phyloP scores from a whole-genome alignment of 1,140 invertebrate genomes.

The Zeugodacus cucurbitae region DNA sequence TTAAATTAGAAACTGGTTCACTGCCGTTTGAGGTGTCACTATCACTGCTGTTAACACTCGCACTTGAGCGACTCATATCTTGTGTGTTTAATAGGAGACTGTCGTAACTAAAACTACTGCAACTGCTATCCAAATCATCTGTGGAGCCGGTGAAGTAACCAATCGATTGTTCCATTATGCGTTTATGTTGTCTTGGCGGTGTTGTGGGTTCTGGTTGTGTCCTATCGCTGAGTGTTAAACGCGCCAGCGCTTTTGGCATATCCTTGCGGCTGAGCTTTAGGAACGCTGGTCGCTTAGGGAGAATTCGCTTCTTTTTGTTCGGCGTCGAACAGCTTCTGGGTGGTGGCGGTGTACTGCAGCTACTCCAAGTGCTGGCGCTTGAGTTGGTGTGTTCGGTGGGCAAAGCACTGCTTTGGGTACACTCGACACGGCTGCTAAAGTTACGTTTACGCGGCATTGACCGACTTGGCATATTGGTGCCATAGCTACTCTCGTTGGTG shows the following conservation, averaged over 20 bases:
- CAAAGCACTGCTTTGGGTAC: not conserved
- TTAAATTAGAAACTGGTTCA: slow-evolving; percentile 47
- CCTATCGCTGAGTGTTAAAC: not conserved
- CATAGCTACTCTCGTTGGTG: not conserved
- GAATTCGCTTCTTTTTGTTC: not conserved
- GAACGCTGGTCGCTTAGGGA: not conserved
- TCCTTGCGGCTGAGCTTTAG: not conserved
- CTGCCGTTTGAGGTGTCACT: not conserved
- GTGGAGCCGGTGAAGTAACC: not conserved
- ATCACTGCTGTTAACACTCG: not conserved
- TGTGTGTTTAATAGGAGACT: not conserved
- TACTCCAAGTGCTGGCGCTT: not conserved
- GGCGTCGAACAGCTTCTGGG: not conserved
- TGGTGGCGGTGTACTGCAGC: not conserved
- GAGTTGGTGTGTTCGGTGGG: not conserved
- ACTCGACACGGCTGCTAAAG: not conserved
- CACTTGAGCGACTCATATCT: not conserved
- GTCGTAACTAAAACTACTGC: not conserved
- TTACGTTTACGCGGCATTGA: not conserved
- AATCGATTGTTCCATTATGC: not conserved
- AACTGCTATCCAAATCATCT: not conserved
- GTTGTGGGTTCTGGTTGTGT: not conserved
- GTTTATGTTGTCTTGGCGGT: not conserved
- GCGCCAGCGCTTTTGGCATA: not conserved
- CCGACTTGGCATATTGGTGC: not conserved